Evolutionary conservation across 1,140 invertebrate genomes (phyloP), one percentile per base, ranked within the genome.

Genomic region (Ectropis grisescens): DNA sequence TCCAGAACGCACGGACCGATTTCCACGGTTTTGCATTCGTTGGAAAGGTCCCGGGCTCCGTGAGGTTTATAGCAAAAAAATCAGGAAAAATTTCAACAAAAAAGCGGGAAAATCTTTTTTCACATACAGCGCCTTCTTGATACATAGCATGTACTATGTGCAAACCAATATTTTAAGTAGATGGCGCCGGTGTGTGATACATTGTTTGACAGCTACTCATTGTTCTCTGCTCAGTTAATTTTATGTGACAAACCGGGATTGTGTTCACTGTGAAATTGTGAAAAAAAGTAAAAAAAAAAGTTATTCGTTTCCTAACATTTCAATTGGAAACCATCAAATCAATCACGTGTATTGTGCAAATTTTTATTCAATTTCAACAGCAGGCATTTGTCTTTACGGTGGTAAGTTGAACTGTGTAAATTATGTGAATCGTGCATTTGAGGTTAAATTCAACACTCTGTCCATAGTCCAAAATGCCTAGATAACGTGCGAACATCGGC

Each of bases 171-270:
- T 19, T 19, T 19, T 19, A 19, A 19, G 16, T 19, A 19, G 16
- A 19, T 38, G 35, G 44, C 34, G 44, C 44, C 34, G 38, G 38
- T 41, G 38, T 35, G 44, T 37, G 38, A 38, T 47, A 41, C 34
- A 41, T 41, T 19, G 16, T 41, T 47, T 47, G 45, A 38, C 38
- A 41, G 36, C 32, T 48, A 39, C 33, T 42, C 25, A 38, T 42
- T 48, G 45, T 48, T 23, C 40, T 39, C 39, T 42, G 40, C 40
- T 47, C 35, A 38, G 39, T 41, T 47, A 37, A 43, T 43, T 37
- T 37, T 30, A 43, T 38, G 35, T 44, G 42, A 39, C 42, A 45
- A 19, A 19, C 16, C 16, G 16, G 16, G 3, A 19, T 19, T 39
- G 23, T 39, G 31, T 39, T 27, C 30, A 33, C 23, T 31, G 36